Evolutionary conservation across 2,888 invertebrate genomes (phyloP), one percentile per base, ranked within the genome.

Genomic region (Phasia obesa): DNA sequence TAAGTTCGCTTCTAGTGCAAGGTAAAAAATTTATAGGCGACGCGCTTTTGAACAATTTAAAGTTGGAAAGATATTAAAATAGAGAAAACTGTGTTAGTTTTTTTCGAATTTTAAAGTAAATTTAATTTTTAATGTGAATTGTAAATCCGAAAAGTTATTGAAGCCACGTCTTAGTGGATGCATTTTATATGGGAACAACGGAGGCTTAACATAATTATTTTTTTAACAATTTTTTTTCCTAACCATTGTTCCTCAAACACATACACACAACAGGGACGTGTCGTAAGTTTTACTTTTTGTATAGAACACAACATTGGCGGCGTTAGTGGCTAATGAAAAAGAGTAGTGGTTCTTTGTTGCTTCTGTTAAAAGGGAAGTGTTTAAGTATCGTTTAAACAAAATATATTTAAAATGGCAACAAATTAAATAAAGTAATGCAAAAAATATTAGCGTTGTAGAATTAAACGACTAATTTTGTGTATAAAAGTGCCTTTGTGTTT

Each of bases 1-100:
- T 83, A 84, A 87, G 85, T 86, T 85, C 85, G 85, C 86, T 84
- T 85, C 81, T 84, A 84, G 81, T 81, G 86, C 81, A 86, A 86
- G 85, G 86, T 85, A 86, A 84, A 85, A 71, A 81, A 65, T 27
- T 65, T 55, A 62, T 60, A 51, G 6, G 70, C 53, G 84, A 85
- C 79, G 86, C 87, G 86, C 81, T 84, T 84, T 84, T 75, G 81
- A 85, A 55, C 53, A 71, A 79, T 78, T 73, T 55, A 19, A 25
- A 55, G 70, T 78, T 70, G 74, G 44, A 53, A 84, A 77, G 73
- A 64, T 81, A 64, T 60, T 70, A 38, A 53, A 70, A 70, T 69
- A 38, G n/a, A 53, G 53, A 60, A 76, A 84, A 84, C 73, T 85
- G 83, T 85, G 84, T 74, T 84, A 77, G 71, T 65, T 84, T 59